Conservation (phyloP, 2,797 vertebrate species). For the Anguilla obscura region DNA sequence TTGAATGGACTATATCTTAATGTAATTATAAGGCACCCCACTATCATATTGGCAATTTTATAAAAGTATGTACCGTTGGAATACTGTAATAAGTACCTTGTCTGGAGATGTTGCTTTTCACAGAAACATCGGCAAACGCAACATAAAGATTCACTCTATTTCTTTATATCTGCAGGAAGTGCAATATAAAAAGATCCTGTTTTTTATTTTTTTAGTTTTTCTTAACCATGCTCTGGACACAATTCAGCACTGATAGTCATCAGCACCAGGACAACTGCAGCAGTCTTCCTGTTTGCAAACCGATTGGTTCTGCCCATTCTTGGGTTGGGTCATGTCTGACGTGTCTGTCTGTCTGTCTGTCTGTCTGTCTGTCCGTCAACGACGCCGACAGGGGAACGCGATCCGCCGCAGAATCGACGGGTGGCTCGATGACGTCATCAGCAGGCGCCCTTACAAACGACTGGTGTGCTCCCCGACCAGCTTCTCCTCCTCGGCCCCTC, state of each 20-base stretch:
- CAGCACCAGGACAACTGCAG: not conserved
- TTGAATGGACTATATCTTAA: not conserved
- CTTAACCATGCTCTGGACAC: not conserved
- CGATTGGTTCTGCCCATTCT: not conserved
- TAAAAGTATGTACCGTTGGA: not conserved
- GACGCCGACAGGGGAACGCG: not conserved
- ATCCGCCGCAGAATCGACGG: not conserved
- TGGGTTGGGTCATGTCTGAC: not conserved
- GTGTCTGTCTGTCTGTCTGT: no score
- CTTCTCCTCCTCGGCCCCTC: slow-evolving; percentile 45
- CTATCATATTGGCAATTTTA: not conserved
- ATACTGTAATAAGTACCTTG: not conserved
- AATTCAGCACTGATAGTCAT: not conserved
- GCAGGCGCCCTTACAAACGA: slow-evolving; percentile 44
- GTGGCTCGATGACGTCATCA: not conserved
- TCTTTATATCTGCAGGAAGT: not conserved
- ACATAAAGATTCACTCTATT: not conserved
- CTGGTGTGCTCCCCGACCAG: slow-evolving; percentile 40
- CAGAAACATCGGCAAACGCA: not conserved
- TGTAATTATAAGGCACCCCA: no score
- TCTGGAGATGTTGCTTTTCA: not conserved
- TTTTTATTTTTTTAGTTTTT: not conserved
- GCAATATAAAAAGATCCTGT: not conserved
- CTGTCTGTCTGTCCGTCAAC: not conserved
- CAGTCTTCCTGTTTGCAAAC: not conserved